Percentiles rank a stretch among this genome's conserved stretches.
Conservation (phyloP, 2,113 vertebrate species). For the Triplophysa dalaica region DNA sequence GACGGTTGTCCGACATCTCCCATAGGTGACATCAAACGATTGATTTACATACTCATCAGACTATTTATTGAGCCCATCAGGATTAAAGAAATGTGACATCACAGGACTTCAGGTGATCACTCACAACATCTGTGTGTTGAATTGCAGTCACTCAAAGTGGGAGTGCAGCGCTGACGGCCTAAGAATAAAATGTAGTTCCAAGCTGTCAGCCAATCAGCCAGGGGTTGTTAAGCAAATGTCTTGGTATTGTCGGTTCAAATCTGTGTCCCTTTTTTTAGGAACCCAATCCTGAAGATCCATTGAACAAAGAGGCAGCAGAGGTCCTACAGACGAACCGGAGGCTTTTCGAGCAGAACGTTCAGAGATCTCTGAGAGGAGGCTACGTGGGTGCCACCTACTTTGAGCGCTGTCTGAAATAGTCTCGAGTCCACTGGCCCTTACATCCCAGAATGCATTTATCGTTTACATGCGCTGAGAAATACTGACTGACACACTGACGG, state of each 20-base stretch:
- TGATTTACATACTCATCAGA: too few relatives aligned
- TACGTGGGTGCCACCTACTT: conserved; percentile 93
- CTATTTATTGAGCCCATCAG: too few relatives aligned
- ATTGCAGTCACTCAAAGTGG: too few relatives aligned
- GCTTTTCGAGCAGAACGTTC: conserved; percentile 92
- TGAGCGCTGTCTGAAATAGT: conserved; percentile 91
- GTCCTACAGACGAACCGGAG: conserved; percentile 91
- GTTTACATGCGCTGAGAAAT: conserved; percentile 62
- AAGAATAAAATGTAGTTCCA: too few relatives aligned
- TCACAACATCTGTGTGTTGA: too few relatives aligned
- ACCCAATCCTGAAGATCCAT: conserved; percentile 89
- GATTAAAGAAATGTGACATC: too few relatives aligned
- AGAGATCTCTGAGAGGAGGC: conserved; percentile 86
- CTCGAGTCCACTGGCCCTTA: conserved; percentile 18
- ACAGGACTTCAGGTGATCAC: too few relatives aligned
- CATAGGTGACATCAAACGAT: too few relatives aligned
- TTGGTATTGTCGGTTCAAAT: neutral
- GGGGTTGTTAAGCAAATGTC: too few relatives aligned
- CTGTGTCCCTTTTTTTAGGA: conserved; percentile 68
- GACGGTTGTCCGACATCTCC: too few relatives aligned
- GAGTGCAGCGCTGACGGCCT: too few relatives aligned
- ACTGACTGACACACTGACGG: conserved; percentile 59
- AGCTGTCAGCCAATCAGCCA: too few relatives aligned
- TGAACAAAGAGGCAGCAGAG: conserved; percentile 92
- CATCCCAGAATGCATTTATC: conserved; percentile 60